Evolutionary conservation across 2,888 invertebrate genomes (phyloP), one percentile per base, ranked within the genome.

Genomic region (Campoletis raptor): DNA sequence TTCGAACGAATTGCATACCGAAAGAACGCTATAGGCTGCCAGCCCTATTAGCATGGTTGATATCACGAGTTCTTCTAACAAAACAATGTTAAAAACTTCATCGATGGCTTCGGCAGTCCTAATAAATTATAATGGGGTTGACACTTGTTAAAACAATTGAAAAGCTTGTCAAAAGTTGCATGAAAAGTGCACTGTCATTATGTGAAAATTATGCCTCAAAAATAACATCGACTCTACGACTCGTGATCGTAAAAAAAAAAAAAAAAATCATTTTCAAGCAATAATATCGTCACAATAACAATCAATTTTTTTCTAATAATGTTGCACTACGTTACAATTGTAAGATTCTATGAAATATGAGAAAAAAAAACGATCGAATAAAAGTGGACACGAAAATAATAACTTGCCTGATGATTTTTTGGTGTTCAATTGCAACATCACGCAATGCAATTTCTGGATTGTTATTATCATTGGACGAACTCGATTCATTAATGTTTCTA

Each of bases 31-130:
- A 54, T 87, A 88, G 5, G 69, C 15, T 24, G 87, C 52, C 7
- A 89, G 81, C 37, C 83, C 88, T 12, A 89, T 78, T 21, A 87
- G 77, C 21, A 88, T 67, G 8, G 85, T 88, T 0, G 84, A 86
- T 30, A 81, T 83, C 1, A 86, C 30, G 5, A 89, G 72, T 85
- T 88, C 88, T 40, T 77, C 82, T 42, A 88, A 57, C 24, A 89
- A 54, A 79, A 79, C 80, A 15, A 83, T 36, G 69, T 87, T 72
- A 2, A 85, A 86, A 66, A 87, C 74, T 73, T 83, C 83, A 24
- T 88, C 83, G 21, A 88, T 82, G 61, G 74, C 57, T 57, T 45
- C 76, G 8, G 83, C 78, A n/a, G 79, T 85, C 45, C 87, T 87
- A 30, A 64, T 24, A 18, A 30, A 57, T 79, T 69, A 21, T 64